phyloP scores from a whole-genome alignment of 1,140 invertebrate species.

The Zaprionus davidi region DNA sequence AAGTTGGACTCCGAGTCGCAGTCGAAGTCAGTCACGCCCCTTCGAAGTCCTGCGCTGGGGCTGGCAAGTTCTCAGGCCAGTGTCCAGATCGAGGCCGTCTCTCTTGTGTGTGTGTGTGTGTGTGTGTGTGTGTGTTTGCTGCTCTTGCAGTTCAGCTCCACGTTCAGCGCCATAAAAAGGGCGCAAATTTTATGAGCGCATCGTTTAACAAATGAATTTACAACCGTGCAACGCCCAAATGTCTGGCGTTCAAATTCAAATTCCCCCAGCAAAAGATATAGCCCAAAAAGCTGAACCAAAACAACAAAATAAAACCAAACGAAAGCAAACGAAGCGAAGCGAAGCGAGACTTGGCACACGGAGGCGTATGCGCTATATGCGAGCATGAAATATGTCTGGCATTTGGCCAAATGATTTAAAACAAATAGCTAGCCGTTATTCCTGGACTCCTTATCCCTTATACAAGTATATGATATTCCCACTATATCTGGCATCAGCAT shows the following conservation, averaged over 20 bases:
- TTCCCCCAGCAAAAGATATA: constrained; percentile 38
- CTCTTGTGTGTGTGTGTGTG: neutral
- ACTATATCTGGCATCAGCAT: neutral
- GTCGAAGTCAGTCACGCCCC: constrained; percentile 59
- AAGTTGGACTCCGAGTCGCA: constrained; percentile 23
- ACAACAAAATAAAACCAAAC: neutral
- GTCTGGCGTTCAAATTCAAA: constrained; percentile 84
- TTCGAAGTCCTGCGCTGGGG: constrained; percentile 55
- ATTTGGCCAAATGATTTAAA: constrained; percentile 71
- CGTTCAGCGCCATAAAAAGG: constrained; percentile 68
- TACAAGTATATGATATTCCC: constrained; percentile 3
- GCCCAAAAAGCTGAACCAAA: constrained; percentile 22
- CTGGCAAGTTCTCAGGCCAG: constrained; percentile 62
- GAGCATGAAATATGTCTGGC: constrained; percentile 68
- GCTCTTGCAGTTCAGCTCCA: constrained; percentile 2
- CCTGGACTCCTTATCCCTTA: neutral
- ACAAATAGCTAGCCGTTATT: constrained; percentile 57
- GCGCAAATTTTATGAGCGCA: constrained; percentile 84
- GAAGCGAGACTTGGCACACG: constrained; percentile 57
- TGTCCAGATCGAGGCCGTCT: constrained; percentile 27
- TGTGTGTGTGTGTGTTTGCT: neutral
- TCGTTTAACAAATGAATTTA: constrained; percentile 85
- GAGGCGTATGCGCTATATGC: constrained; percentile 64
- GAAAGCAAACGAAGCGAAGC: constrained; percentile 39
- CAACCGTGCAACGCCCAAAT: constrained; percentile 84